A percentile compares a stretch with the other conserved stretches of the same genome.
Conservation (phyloP, 2,797 vertebrate species). For the Trematomus bernacchii region DNA sequence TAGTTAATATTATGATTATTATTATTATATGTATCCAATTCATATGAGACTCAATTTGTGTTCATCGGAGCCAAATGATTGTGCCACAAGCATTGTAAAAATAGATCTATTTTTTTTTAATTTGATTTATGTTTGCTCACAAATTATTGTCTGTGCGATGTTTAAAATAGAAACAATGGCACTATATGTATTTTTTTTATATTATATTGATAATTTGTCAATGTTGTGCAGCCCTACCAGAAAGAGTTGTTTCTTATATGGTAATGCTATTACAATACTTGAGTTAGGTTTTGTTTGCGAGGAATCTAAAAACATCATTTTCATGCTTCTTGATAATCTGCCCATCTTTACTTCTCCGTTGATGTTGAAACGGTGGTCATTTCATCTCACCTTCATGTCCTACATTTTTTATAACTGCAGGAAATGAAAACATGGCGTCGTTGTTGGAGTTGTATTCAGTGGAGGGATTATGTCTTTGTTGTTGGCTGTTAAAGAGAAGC, state of each 20-base stretch:
- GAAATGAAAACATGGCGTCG: slow-evolving; percentile 10
- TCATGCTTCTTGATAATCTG: neutral
- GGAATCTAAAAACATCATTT: neutral
- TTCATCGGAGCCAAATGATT: too few species aligned
- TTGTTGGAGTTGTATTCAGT: slow-evolving; percentile 14
- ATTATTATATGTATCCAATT: too few species aligned
- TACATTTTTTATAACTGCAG: slow-evolving; percentile 8
- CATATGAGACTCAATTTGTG: neutral
- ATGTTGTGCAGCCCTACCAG: neutral
- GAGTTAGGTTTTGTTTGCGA: neutral
- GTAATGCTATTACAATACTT: neutral
- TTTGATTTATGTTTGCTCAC: neutral
- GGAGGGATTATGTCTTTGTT: slow-evolving; percentile 38
- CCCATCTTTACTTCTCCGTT: neutral
- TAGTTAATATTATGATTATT: too few species aligned
- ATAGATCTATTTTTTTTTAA: neutral
- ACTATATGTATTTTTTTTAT: too few species aligned
- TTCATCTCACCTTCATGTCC: neutral
- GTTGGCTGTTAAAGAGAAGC: slow-evolving; percentile 38
- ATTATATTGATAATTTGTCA: slow-evolving; percentile 8
- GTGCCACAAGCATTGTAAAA: neutral
- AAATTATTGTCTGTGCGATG: neutral
- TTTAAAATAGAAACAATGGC: neutral
- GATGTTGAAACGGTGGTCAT: neutral
- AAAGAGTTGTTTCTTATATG: slow-evolving; percentile 4